phyloP scores from a whole-genome alignment of 2,888 invertebrate species.

The Acronicta psi region DNA sequence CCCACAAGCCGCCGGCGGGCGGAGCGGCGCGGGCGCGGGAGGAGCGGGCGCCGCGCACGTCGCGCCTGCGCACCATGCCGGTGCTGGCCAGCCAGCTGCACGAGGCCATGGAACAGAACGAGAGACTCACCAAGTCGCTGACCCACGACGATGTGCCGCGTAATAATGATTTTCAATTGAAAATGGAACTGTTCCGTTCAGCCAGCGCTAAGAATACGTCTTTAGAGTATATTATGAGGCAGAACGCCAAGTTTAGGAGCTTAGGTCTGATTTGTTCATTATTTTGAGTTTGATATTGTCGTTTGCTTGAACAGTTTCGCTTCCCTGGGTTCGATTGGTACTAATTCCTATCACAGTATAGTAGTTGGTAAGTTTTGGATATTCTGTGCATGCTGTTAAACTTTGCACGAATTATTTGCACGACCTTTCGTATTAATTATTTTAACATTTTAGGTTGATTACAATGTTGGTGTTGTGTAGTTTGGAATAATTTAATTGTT shows the following conservation, averaged over 20 bases:
- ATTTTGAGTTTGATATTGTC: conserved; percentile 66
- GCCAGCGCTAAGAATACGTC: conserved; percentile 87
- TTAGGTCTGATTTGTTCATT: conserved; percentile 85
- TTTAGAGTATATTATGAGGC: conserved; percentile 84
- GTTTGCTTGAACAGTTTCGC: conserved; percentile 65
- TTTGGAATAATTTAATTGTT: conserved; percentile 38
- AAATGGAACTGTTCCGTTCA: conserved; percentile 86
- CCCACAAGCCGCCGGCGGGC: conserved; percentile 85
- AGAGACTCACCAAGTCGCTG: conserved; percentile 86
- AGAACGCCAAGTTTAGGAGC: conserved; percentile 86
- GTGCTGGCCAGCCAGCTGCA: conserved; percentile 92
- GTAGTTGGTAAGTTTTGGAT: conserved; percentile 19
- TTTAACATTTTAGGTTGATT: conserved; percentile 39
- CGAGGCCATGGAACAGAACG: conserved; percentile 89
- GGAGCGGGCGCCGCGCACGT: conserved; percentile 76
- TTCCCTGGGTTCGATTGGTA: conserved; percentile 63
- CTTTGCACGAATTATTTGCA: conserved; percentile 45
- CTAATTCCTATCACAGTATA: conserved; percentile 60
- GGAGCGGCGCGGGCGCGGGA: conserved; percentile 78
- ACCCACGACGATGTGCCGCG: conserved; percentile 83
- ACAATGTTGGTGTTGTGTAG: conserved; percentile 29
- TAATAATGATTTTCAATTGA: conserved; percentile 80
- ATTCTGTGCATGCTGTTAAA: conserved; percentile 43
- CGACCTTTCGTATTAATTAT: conserved; percentile 25
- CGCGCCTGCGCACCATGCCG: conserved; percentile 92